Base-by-base conservation (phyloP, 2,888 invertebrate species). In the Drosophila sordidapex region DNA sequence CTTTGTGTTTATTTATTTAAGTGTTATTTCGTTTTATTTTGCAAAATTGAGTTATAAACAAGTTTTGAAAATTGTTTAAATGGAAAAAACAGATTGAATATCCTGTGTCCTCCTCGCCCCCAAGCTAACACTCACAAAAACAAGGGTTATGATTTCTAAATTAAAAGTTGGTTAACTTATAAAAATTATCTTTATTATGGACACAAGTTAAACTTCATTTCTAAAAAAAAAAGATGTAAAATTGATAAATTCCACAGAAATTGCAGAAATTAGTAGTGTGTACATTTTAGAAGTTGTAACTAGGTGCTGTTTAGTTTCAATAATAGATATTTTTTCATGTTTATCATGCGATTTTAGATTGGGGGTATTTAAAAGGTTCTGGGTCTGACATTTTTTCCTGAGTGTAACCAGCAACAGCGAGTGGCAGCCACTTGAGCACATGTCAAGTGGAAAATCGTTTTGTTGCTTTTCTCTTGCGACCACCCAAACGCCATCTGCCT, bases 381-480 rank as follows among this genome's bases (percentile, higher is more conserved):
- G 7, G 15, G 15, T 46, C 46, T 0, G 13, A 13, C 8, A 15
- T 35, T 53, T 53, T 36, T 8, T 8, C 0, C 18, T 7, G 18
- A 38, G 54, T 54, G 56, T 56, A 54, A 10, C 10, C 61, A 56
- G 60, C 43, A 51, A 62, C 67, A 61, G 60, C 78, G 48, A 78
- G 67, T 76, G 71, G 70, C 75, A 86, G 86, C 82, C 86, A 88
- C 83, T 87, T 88, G 86, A 86, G 87, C 82, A 84, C 78, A 86
- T 87, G 87, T 87, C 89, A 88, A 87, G 87, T 87, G 87, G 87
- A 87, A 87, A 87, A 87, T 88, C 89, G 87, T 84, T 87, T 87
- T 87, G 87, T 84, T 83, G 76, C 64, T 62, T 33, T 81, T 70
- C 53, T 54, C 38, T 31, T 31, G 60, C 36, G n/a, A 1, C 54